phyloP scores from a whole-genome alignment of 2,113 vertebrate species.

The Zosterops borbonicus region DNA sequence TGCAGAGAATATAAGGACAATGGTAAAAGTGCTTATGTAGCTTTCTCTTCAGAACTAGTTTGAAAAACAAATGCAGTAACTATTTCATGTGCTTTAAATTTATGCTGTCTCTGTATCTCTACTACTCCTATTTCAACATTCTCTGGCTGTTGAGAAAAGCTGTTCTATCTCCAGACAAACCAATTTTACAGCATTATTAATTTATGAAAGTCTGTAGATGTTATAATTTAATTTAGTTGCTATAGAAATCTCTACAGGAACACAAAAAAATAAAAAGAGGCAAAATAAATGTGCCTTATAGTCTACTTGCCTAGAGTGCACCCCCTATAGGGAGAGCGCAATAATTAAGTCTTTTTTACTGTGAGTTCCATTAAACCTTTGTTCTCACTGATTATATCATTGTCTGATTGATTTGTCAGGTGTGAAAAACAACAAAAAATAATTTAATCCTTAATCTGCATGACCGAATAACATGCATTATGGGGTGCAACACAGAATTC shows the following conservation, averaged over 20 bases:
- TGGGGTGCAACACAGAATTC: neutral
- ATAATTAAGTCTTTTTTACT: slow-evolving; percentile 72
- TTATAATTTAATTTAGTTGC: slow-evolving; percentile 61
- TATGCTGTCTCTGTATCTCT: neutral
- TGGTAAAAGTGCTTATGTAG: neutral
- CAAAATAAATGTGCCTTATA: slow-evolving; percentile 66
- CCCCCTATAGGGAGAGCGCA: slow-evolving; percentile 47
- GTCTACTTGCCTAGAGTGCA: slow-evolving; percentile 60
- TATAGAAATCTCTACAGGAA: slow-evolving; percentile 64
- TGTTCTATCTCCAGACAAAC: neutral
- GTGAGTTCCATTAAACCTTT: slow-evolving; percentile 51
- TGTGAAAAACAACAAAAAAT: slow-evolving; percentile 58
- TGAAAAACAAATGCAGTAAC: neutral
- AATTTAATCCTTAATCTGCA: slow-evolving; percentile 42
- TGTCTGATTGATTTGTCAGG: slow-evolving; percentile 62
- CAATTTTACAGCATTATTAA: neutral
- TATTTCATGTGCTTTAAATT: neutral
- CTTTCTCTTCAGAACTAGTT: neutral
- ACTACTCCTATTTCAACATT: neutral
- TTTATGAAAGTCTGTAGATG: slow-evolving; percentile 43
- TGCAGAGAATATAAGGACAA: neutral
- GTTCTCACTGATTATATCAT: slow-evolving; percentile 57
- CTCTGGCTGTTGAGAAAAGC: neutral
- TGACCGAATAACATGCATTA: neutral
- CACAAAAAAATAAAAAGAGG: slow-evolving; percentile 42